Conservation (phyloP, 2,888 invertebrate genomes). For the Parnassius orleans region DNA sequence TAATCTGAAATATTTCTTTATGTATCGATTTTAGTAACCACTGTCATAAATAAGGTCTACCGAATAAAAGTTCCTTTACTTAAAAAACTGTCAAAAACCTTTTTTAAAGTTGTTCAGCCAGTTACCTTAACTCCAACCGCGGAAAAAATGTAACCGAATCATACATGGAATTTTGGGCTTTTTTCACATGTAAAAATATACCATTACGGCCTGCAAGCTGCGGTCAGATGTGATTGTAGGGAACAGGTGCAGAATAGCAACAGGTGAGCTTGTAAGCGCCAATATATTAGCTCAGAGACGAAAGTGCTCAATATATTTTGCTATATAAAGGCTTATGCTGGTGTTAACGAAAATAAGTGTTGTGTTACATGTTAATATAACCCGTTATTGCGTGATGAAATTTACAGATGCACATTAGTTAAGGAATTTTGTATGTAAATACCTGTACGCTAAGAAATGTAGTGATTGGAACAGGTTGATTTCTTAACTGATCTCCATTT, state of each 20-base stretch:
- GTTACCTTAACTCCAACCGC: slow-evolving; percentile 45
- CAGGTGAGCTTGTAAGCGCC: slow-evolving; percentile 77
- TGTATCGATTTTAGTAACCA: no score
- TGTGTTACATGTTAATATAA: neutral
- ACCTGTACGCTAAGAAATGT: neutral
- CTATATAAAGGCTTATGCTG: slow-evolving; percentile 43
- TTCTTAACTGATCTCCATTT: neutral
- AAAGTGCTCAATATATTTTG: slow-evolving; percentile 67
- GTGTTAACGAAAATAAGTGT: neutral
- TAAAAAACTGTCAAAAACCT: slow-evolving; percentile 52
- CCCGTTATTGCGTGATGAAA: slow-evolving; percentile 1
- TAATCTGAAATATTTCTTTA: no score
- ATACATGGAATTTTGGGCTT: slow-evolving; percentile 32
- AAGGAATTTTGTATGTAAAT: neutral
- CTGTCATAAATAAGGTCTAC: no score
- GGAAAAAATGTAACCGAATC: slow-evolving; percentile 39
- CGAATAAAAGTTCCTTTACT: slow-evolving; percentile 33
- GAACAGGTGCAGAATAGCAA: slow-evolving; percentile 71
- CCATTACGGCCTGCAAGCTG: slow-evolving; percentile 34
- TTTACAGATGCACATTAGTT: neutral
- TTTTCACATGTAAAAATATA: slow-evolving; percentile 26
- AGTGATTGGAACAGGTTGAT: neutral
- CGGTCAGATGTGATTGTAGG: slow-evolving; percentile 72
- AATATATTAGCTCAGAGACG: slow-evolving; percentile 70
- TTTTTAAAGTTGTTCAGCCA: slow-evolving; percentile 53